Percentiles rank a stretch among this genome's conserved stretches.
These are phyloP conservation scores for Uromys caudimaculatus DNA, from an alignment of 2,797 vertebrate genomes.

Conservation along the genomic window DNA sequence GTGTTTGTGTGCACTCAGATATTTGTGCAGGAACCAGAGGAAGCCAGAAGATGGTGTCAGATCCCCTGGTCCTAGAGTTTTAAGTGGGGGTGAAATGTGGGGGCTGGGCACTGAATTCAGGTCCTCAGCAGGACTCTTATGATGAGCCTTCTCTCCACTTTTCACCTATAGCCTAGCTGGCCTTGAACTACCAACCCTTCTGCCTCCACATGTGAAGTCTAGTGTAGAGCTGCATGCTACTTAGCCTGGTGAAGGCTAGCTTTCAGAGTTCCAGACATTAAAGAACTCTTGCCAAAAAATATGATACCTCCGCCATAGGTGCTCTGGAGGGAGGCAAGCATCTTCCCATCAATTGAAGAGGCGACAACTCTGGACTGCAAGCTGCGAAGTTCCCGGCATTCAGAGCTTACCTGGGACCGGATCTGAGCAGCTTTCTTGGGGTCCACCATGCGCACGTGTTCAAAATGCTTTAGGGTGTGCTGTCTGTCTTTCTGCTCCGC, in stretches of 20 bases:
- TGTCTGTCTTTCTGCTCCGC: conserved; percentile 98
- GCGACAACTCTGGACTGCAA: neutral
- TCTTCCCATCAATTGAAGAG: neutral
- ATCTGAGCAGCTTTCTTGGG: conserved; percentile 99
- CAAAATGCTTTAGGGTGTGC: conserved; percentile 97
- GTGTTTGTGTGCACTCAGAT: neutral
- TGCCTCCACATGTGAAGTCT: neutral
- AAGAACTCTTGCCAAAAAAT: neutral
- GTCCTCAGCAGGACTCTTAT: neutral
- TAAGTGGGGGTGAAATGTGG: neutral
- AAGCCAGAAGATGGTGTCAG: neutral
- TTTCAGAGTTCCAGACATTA: neutral
- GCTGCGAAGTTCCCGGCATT: fast-evolving
- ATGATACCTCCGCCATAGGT: fast-evolving
- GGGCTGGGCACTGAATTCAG: neutral
- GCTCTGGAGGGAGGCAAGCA: neutral
- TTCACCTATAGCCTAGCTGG: neutral
- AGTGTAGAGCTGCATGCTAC: neutral
- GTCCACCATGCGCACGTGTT: conserved; percentile 97
- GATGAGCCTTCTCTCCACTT: neutral
- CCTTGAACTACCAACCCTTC: neutral
- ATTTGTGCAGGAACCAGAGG: neutral
- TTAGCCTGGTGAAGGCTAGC: neutral
- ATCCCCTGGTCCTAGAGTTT: neutral
- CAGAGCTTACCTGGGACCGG: conserved; percentile 92